Base-by-base conservation (phyloP, 2,888 invertebrate genomes). In the Tupiocoris notatus region DNA sequence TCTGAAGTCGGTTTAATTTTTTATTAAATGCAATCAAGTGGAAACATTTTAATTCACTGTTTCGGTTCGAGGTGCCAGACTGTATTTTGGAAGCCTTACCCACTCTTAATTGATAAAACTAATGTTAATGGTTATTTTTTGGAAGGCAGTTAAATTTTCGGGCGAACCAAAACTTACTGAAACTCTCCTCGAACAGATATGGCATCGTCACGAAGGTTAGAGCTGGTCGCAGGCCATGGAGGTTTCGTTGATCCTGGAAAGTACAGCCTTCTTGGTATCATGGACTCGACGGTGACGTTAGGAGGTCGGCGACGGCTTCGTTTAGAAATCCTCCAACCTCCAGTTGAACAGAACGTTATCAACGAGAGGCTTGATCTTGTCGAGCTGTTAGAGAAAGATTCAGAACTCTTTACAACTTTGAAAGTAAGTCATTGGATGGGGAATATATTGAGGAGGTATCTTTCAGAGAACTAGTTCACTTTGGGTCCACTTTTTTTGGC, bases 231-330 rank as follows among this genome's bases (percentile, higher is more conserved):
- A 22, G 79, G 79, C 9, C 39, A 77, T 18, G 77, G 76, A 6
- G 56, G 57, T 17, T 78, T 76, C 62, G 64, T 78, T 12, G 39
- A 75, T 64, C 79, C 79, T n/a, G 76, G 78, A 77, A 84, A 85
- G 77, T 84, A 88, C 65, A 89, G 88, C 71, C 84, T 94, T 9
- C 88, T 88, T 79, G 89, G 89, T 2, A 84, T 89, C n/a, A 82
- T 94, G 64, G 89, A 92, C 82, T 84, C 87, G 80, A 92, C 92
- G 77, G 85, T 86, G 18, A 94, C 93, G 0, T 85, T 86, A 56
- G 90, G 93, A 73, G 97, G 97, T 0, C 86, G 89, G 20, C 86
- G 94, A 78, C 87, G 91, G 39, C 85, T 96, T n/a, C 86, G 96
- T 74, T 91, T 94, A 0, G 89, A 90, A 67, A 90, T 96, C 79